These are phyloP conservation scores for Panurus biarmicus DNA, from an alignment of 2,113 vertebrate genomes.

Conservation along the genomic window DNA sequence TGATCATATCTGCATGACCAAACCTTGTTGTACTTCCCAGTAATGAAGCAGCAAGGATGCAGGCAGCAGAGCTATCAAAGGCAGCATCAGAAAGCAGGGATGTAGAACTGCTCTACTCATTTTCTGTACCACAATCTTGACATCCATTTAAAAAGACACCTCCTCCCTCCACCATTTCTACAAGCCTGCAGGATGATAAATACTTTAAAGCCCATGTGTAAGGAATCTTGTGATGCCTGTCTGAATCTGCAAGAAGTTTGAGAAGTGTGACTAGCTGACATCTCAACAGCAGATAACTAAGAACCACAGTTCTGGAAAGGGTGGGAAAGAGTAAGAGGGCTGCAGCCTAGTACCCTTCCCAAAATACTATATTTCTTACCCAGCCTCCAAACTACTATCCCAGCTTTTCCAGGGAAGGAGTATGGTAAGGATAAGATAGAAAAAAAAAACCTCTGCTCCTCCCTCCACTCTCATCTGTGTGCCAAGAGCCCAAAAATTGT, in stretches of 20 bases:
- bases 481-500: not conserved
- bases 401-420: not conserved
- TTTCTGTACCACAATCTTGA: not conserved
- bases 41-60: not conserved
- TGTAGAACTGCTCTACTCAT: not conserved
- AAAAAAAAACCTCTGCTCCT: not conserved
- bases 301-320: not conserved
- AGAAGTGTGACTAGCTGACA: not conserved
- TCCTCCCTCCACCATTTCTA: not conserved
- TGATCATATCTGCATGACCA: not conserved
- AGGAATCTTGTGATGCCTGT: not conserved
- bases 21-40: not conserved
- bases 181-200: not conserved
- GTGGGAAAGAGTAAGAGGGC: not conserved
- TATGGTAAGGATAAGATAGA: not conserved
- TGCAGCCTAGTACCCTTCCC: not conserved
- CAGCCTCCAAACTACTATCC: not conserved
- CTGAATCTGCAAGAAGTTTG: not conserved
- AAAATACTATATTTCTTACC: not conserved
- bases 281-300: not conserved
- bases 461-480: not conserved
- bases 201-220: not conserved
- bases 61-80: not conserved
- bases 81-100: not conserved
- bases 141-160: not conserved